phyloP scores from a whole-genome alignment of 2,797 vertebrate species.

The Sebastolobus altivelis region DNA sequence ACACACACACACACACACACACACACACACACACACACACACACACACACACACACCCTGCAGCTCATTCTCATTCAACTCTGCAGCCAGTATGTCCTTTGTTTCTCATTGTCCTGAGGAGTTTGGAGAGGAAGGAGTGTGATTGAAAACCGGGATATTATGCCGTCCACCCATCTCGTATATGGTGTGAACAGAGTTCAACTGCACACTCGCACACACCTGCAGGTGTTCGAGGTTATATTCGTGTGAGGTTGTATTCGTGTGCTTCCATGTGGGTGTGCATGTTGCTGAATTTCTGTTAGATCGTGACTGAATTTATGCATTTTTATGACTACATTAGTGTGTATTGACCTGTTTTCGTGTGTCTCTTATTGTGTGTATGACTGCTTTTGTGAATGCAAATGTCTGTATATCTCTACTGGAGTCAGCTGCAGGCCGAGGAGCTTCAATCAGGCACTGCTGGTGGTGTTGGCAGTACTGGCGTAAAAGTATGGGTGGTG shows the following conservation, averaged over 20 bases:
- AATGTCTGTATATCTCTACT: background rate
- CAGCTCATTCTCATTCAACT: constrained; percentile 71
- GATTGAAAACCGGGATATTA: constrained; percentile 60
- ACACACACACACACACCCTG: constrained; percentile 10
- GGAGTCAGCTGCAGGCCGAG: constrained; percentile 2
- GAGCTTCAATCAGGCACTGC: constrained; percentile 44
- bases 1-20: background rate
- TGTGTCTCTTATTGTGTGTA: background rate
- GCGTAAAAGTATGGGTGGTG: background rate
- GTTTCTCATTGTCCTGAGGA: constrained; percentile 70
- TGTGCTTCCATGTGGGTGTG: background rate
- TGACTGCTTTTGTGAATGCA: background rate
- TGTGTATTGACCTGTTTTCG: background rate
- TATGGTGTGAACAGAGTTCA: constrained; percentile 14
- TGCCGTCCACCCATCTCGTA: constrained; percentile 17
- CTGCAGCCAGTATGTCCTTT: constrained; percentile 68
- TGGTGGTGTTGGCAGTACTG: constrained; percentile 18
- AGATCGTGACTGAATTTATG: background rate
- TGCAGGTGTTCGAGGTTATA: background rate
- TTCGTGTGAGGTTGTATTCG: background rate
- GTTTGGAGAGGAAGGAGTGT: constrained; percentile 54
- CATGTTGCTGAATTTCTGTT: background rate
- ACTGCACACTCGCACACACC: constrained; percentile 6
- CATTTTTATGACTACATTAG: background rate
- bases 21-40: constrained; percentile 12